Conservation (phyloP, 2,113 vertebrate species). For the Quiscalus mexicanus region DNA sequence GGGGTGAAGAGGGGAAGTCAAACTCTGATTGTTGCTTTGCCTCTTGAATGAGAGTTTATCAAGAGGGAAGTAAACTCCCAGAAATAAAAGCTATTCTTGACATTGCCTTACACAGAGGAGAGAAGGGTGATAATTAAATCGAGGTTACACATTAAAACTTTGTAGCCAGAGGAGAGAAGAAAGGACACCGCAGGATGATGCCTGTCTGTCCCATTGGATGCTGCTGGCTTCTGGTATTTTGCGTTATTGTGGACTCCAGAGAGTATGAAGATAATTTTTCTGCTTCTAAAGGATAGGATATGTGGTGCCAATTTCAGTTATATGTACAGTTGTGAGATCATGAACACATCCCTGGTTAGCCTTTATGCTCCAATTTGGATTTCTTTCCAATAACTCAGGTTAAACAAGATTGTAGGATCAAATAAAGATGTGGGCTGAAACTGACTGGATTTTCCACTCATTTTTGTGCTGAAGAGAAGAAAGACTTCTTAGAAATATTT, state of each 20-base stretch:
- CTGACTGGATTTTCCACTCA: neutral
- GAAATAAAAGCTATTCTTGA: conserved; percentile 52
- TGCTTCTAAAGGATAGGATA: neutral
- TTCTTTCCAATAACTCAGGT: neutral
- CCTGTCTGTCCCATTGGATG: neutral
- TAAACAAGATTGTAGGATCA: neutral
- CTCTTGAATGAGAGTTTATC: conserved; percentile 57
- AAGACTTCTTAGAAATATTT: neutral
- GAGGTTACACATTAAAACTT: conserved; percentile 24
- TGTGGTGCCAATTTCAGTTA: neutral
- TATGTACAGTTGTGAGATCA: neutral
- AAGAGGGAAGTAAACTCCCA: conserved; percentile 53
- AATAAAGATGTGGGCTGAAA: neutral
- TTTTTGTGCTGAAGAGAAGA: neutral
- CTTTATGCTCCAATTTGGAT: neutral
- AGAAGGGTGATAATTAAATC: conserved; percentile 55
- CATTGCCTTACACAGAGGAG: conserved; percentile 20
- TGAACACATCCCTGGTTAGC: neutral
- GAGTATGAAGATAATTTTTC: neutral
- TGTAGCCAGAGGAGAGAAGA: neutral
- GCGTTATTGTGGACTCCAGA: neutral
- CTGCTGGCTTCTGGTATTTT: neutral
- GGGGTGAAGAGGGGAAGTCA: conserved; percentile 47
- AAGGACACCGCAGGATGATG: neutral
- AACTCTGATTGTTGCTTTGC: conserved; percentile 44